phyloP scores from a whole-genome alignment of 2,888 invertebrate species.

The Stenoptilia bipunctidactyla region DNA sequence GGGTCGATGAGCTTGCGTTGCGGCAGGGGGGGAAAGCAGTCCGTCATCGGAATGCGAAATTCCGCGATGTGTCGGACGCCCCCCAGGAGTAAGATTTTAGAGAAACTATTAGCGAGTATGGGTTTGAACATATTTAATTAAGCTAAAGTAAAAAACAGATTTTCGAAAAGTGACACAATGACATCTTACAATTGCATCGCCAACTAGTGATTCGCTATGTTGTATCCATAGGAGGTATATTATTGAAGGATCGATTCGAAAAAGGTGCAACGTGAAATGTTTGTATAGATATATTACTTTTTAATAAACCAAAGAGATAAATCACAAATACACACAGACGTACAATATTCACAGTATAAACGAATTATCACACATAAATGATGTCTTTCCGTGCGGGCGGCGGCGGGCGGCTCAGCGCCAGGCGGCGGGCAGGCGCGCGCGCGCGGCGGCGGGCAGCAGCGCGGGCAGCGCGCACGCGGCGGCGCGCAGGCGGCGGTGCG shows the following conservation, averaged over 20 bases:
- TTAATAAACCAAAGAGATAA: conserved; percentile 24
- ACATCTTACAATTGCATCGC: conserved; percentile 29
- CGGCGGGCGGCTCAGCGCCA: no score
- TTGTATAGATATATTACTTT: conserved; percentile 28
- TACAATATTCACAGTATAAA: conserved; percentile 48
- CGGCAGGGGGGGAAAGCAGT: conserved; percentile 33
- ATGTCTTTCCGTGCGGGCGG: conserved; percentile 63
- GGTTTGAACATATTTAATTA: conserved; percentile 8
- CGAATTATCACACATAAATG: conserved; percentile 36
- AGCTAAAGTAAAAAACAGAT: conserved; percentile 26
- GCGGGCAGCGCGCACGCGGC: no score
- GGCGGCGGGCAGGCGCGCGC: no score
- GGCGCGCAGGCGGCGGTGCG: no score
- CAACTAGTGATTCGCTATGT: conserved; percentile 37
- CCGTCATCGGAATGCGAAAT: conserved; percentile 36
- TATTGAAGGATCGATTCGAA: not conserved
- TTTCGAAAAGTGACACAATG: conserved; percentile 21
- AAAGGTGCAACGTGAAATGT: not conserved
- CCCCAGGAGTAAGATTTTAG: conserved; percentile 14
- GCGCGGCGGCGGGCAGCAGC: no score
- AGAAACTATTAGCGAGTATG: not conserved
- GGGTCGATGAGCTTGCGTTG: conserved; percentile 31
- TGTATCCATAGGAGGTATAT: no score
- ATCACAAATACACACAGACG: conserved; percentile 52
- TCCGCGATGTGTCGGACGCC: conserved; percentile 41